Percentiles rank a stretch among this genome's conserved stretches.
Evolutionary conservation across 2,113 vertebrate genomes (phyloP).

Genomic region (Columba livia): DNA sequence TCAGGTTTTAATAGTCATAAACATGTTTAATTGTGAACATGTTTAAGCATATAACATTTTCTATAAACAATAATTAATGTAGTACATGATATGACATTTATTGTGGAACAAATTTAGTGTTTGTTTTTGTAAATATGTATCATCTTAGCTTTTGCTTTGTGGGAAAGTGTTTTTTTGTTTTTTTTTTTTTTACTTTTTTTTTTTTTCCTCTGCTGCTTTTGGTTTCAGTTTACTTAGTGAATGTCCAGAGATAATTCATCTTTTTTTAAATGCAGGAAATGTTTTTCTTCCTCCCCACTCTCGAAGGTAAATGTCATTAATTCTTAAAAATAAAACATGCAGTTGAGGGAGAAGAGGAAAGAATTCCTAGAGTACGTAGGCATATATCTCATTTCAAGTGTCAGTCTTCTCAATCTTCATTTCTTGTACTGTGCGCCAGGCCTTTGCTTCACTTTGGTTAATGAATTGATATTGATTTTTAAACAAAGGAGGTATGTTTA

Average conservation of each 20-base stretch:
- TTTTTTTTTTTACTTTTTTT: not conserved
- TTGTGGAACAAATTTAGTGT: not conserved
- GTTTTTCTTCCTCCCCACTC: not conserved
- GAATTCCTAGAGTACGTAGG: not conserved
- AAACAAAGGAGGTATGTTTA: not conserved
- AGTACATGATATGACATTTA: not conserved
- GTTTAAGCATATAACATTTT: not conserved
- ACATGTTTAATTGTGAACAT: not conserved
- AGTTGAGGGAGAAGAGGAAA: not conserved
- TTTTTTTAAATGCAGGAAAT: not conserved
- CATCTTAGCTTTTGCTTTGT: not conserved
- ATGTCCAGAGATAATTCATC: not conserved
- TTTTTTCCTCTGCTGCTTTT: not conserved
- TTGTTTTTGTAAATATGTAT: not conserved
- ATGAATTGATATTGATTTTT: constrained; percentile 32
- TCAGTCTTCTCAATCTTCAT: not conserved
- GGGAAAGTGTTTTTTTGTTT: too few relatives aligned
- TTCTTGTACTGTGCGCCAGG: not conserved
- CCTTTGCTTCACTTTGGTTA: not conserved
- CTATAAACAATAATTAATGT: not conserved
- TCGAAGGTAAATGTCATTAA: not conserved
- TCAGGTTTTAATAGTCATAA: not conserved
- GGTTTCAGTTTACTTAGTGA: not conserved
- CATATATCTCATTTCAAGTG: not conserved
- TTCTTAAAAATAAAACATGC: not conserved